Evolutionary conservation across 1,140 invertebrate species (phyloP).

Genomic region (Drosophila pachea): DNA sequence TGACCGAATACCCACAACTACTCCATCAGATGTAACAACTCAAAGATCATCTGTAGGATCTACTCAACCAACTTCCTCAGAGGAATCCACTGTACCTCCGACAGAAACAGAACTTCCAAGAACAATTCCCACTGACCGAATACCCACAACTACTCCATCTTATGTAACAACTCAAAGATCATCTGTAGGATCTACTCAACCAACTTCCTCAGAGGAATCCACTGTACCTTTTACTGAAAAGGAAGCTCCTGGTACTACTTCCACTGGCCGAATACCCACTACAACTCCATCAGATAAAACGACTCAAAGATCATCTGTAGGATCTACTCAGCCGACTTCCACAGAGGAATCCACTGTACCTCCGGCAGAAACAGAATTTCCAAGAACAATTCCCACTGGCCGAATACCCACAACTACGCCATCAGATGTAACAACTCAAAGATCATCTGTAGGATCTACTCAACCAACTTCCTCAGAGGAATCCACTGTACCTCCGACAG

Average conservation of each 20-base stretch:
- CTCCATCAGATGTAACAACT: not conserved
- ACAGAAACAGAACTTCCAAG: not conserved
- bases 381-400: not conserved
- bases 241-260: not conserved
- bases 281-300: not conserved
- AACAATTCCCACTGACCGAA: not conserved
- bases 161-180: not conserved
- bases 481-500: not conserved
- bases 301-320: not conserved
- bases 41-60: not conserved
- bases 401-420: not conserved
- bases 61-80: not conserved
- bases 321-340: not conserved
- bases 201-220: not conserved
- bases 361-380: not conserved
- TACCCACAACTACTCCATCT: not conserved
- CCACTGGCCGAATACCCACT: not conserved
- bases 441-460: not conserved
- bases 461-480: not conserved
- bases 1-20: too few species aligned
- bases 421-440: not conserved
- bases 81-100: not conserved
- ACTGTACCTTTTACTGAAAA: not conserved
- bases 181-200: not conserved
- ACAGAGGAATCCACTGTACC: not conserved